Evolutionary conservation across 2,888 invertebrate species (phyloP), one percentile per base, ranked within the genome.

Genomic region (Syrista parreyssii): DNA sequence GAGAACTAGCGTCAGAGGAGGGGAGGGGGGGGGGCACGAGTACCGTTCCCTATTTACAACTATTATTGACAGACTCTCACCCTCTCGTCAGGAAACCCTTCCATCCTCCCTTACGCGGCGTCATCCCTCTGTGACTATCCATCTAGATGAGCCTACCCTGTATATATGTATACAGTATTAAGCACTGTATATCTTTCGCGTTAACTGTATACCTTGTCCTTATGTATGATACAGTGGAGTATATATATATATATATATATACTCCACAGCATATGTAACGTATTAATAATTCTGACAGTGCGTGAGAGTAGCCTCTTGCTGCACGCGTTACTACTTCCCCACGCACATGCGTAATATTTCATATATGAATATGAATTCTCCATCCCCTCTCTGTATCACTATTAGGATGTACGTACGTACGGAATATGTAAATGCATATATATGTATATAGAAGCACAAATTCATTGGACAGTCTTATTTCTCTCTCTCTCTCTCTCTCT

Each of bases 1-100:
- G 81, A 9, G 55, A 55, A 23, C 23, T 55, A 55, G 9, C 23
- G 9, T 23, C 12, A 15, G 12, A 15, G 36, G 9, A 6, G 9
- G 34, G 12, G 35, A 35, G 78, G 81, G 79, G 81, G 78, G 75
- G 71, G 75, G 78, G 75, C 79, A 78, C 80, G 80, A 74, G 73
- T 77, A 71, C 76, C 80, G 78, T 79, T 79, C 81, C 76, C 83
- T 82, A 85, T 85, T 84, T 84, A 83, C 83, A 78, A 76, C 81
- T 78, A 81, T 81, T 85, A 83, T 83, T 33, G 71, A 71, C 71
- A 33, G 33, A 71, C 1, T 33, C 32, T 32, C 15, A 33, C 71
- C 31, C 71, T 32, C 9, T 23, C 23, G 55, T 15, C 55, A 55
- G 55, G 55, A 55, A 23, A 23, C 9, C 55, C 55, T 55, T 55